Evolutionary conservation across 2,888 invertebrate species (phyloP), one percentile per base, ranked within the genome.

Genomic region (Metacarcinus magister): DNA sequence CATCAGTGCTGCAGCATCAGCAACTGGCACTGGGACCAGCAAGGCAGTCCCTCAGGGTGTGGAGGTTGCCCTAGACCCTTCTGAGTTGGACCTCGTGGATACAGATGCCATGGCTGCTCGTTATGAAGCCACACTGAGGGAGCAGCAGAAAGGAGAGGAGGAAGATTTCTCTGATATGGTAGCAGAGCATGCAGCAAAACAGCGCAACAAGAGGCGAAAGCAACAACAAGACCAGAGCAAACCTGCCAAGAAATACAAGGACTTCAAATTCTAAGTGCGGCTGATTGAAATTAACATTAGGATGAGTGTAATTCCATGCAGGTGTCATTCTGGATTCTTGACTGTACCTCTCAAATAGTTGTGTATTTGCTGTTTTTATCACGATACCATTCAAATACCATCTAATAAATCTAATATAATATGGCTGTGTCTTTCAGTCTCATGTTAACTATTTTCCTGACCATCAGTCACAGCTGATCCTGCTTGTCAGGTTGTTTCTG

Each of bases 141-240:
- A 99, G 97, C 99, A 99, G 97, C 99, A 99, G 97, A 98, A 96
- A 43, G 96, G 95, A 23, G 98, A 98, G 97, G 98, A 99, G 97
- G 99, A 99, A 98, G 99, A 99, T 98, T 98, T 99, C 90, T 99
- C 99, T 44, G 99, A 99, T 97, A 99, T 99, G 99, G 98, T 99
- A 97, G 99, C 99, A 5, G 99, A 99, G 97, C 99, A 99, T 97
- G 99, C 99, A 89, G 99, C 99, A 28, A 98, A 99, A 97, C 99
- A 99, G 97, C 98, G 98, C 94, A 98, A 99, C 98, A 99, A 98
- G 97, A 99, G 99, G 98, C 98, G 99, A 97, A 99, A 99, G 97
- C 99, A 99, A 97, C 99, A 99, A 97, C 98, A 99, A 97, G 98
- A 98, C 97, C 99, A 99, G 95, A 97, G 97, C 97, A 98, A 98